Base-by-base conservation (phyloP, 2,797 vertebrate species). In the Dendrocincla fuliginosa region DNA sequence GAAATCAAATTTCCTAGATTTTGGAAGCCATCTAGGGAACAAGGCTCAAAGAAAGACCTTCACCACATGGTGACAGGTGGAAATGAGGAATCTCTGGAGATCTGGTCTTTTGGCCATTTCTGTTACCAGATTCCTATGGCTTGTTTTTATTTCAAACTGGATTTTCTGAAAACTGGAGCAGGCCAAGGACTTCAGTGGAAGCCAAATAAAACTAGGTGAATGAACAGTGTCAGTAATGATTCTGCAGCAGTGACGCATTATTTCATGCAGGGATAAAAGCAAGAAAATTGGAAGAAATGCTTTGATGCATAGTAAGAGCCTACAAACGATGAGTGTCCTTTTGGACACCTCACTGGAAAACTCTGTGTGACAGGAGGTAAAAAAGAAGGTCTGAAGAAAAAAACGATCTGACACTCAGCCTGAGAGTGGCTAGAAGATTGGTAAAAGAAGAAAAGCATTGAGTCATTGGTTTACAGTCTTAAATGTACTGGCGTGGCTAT, bases 251-350 rank as follows among this genome's bases (percentile, higher is more conserved):
- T 6, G 33, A 89, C 11, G 67, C 93, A 94, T 89, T 84, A 91
- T 86, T 91, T 96, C 93, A 89, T 89, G 64, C 35, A 81, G 64
- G 14, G 85, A 67, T 90, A 90, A 94, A 95, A 91, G 85, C 53
- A 87, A 74, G 64, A 94, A 90, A 91, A 96, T 52, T 64, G 73
- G 41, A 94, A 89, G 68, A 87, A 87, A 83, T 56, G 68, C 12
- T 91, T 70, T 90, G 71, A 80, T 5, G 1, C 32, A 6, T 33
- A 50, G 28, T 74, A 74, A 85, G 37, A 90, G 28, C 32, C 28
- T 50, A 76, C 11, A 83, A 87, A 84, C 52, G 27, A 37, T 60
- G n/a, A 91, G 27, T 32, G 47, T 68, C 20, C 1, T 70, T 84
- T 90, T 77, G 68, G 44, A 70, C 56, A 74, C 24, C 60, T 71